phyloP scores from a whole-genome alignment of 2,113 vertebrate species.

The Arvicanthis niloticus region DNA sequence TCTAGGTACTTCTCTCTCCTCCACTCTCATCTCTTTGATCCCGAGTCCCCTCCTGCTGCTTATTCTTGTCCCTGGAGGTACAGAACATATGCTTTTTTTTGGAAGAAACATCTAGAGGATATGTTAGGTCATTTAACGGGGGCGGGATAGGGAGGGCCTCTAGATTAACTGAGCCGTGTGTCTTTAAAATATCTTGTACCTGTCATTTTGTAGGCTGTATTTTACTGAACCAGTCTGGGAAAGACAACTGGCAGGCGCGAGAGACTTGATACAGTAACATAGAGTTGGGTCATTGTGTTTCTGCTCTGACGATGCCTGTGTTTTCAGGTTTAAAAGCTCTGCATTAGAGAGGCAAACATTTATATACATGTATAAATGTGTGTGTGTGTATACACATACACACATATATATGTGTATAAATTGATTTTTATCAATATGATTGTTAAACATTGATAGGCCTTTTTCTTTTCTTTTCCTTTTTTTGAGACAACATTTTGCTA shows the following conservation, averaged over 20 bases:
- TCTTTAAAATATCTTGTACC: constrained; percentile 39
- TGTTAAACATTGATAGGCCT: neutral
- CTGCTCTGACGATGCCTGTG: neutral
- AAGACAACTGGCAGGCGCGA: neutral
- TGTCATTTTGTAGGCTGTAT: neutral
- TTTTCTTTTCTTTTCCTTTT: neutral
- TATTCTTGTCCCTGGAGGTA: constrained; percentile 13
- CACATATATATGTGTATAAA: no score
- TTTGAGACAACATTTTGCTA: neutral
- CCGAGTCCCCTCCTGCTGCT: constrained; percentile 25
- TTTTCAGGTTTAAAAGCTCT: neutral
- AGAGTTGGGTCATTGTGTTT: neutral
- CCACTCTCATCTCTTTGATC: constrained; percentile 38
- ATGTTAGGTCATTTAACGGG: neutral
- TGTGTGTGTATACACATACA: no score
- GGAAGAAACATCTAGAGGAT: constrained; percentile 20
- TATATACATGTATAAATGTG: no score
- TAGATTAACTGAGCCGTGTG: neutral
- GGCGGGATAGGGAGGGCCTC: neutral
- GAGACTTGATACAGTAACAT: neutral
- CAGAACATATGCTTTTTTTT: neutral
- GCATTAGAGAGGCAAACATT: neutral
- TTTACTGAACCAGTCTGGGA: neutral
- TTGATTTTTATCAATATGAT: no score
- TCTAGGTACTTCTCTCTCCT: neutral